phyloP scores from a whole-genome alignment of 2,888 invertebrate genomes.

The Catocala nupta region DNA sequence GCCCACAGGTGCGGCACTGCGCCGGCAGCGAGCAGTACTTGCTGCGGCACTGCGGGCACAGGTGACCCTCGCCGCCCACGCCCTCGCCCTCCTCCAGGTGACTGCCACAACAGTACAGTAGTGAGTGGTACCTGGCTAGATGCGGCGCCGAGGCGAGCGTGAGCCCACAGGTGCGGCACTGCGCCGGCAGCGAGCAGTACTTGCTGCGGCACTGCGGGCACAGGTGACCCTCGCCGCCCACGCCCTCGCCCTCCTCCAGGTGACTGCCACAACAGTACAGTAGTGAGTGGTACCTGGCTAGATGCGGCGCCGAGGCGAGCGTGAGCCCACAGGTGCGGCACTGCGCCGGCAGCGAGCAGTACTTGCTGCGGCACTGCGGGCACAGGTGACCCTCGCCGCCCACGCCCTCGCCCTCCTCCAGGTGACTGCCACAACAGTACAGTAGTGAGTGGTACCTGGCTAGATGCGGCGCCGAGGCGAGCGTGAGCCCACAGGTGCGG shows the following conservation, averaged over 20 bases:
- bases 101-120: conserved; percentile 73
- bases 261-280: conserved; percentile 86
- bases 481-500: conserved; percentile 96
- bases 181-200: conserved; percentile 99
- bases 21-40: conserved; percentile 99
- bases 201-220: conserved; percentile 99
- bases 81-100: conserved; percentile 93
- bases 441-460: too few species aligned
- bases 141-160: conserved; percentile 99
- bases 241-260: conserved; percentile 91
- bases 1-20: conserved; percentile 97
- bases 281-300: conserved; percentile 89
- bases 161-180: conserved; percentile 98
- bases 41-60: conserved; percentile 98
- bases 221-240: conserved; percentile 93
- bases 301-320: conserved; percentile 98
- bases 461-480: conserved; percentile 99
- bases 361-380: conserved; percentile 98
- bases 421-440: conserved; percentile 87
- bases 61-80: conserved; percentile 92
- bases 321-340: conserved; percentile 98
- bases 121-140: too few species aligned
- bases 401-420: conserved; percentile 92
- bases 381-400: conserved; percentile 94
- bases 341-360: conserved; percentile 99